phyloP scores from a whole-genome alignment of 2,888 invertebrate species.

The Heliconius cydno region DNA sequence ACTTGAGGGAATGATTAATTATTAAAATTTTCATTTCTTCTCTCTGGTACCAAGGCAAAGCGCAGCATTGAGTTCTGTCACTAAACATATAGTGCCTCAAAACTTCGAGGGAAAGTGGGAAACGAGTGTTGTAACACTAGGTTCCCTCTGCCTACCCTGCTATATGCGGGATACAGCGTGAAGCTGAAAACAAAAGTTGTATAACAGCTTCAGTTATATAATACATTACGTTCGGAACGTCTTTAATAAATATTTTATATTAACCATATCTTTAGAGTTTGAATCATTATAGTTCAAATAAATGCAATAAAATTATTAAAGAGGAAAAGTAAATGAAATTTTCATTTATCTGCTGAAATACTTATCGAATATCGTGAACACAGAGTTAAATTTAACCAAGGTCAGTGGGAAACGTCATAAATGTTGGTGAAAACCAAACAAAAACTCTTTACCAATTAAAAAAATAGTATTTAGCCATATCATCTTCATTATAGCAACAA shows the following conservation, averaged over 20 bases:
- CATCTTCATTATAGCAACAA: background rate
- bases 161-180: too few species aligned
- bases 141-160: too few species aligned
- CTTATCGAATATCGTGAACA: conserved; percentile 1
- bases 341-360: background rate
- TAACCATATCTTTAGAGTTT: background rate
- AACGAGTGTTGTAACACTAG: too few species aligned
- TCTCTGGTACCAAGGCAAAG: too few species aligned
- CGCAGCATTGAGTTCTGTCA: too few species aligned
- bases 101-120: too few species aligned
- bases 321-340: background rate
- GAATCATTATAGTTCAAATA: background rate
- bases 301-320: background rate
- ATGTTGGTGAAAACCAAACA: background rate
- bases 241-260: background rate
- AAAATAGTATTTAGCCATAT: background rate
- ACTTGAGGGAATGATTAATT: too few species aligned
- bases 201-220: background rate
- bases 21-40: too few species aligned
- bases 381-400: conserved; percentile 11
- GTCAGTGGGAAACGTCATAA: background rate
- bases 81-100: too few species aligned
- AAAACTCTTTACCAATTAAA: background rate
- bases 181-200: background rate
- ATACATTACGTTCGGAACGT: background rate